Conservation (phyloP, 2,888 invertebrate species). For the Meta bourneti region DNA sequence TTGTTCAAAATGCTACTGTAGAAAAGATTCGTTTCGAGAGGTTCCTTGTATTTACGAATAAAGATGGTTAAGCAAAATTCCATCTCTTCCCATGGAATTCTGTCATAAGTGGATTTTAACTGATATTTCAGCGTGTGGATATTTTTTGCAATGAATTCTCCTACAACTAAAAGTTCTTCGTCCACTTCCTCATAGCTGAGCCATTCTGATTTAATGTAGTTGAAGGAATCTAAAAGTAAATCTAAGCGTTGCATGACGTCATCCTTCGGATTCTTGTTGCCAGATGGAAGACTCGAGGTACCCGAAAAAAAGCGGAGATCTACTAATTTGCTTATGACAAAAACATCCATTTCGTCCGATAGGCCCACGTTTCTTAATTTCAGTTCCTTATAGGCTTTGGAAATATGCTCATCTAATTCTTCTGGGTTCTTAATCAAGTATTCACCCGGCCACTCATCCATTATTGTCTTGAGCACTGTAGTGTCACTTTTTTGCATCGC, state of each 20-base stretch:
- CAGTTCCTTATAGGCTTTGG: conserved; percentile 13
- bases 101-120: conserved; percentile 16
- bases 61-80: conserved; percentile 21
- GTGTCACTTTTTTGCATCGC: conserved; percentile 15
- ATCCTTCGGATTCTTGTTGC: background rate
- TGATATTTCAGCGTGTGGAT: conserved; percentile 39
- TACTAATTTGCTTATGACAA: background rate
- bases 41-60: background rate
- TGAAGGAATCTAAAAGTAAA: background rate
- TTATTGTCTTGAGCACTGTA: conserved; percentile 4
- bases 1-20: conserved; percentile 14
- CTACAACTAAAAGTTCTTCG: background rate
- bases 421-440: background rate
- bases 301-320: background rate
- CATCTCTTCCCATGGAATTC: conserved; percentile 37
- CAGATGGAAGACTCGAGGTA: background rate
- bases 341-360: conserved; percentile 27
- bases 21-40: conserved; percentile 11
- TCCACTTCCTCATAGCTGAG: background rate
- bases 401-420: background rate
- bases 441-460: background rate
- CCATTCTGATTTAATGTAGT: background rate
- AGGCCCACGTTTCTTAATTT: conserved; percentile 19
- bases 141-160: conserved; percentile 28
- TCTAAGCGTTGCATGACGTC: background rate